Evolutionary conservation across 2,113 vertebrate genomes (phyloP), one percentile per base, ranked within the genome.

Genomic region (Corythaeola cristata): DNA sequence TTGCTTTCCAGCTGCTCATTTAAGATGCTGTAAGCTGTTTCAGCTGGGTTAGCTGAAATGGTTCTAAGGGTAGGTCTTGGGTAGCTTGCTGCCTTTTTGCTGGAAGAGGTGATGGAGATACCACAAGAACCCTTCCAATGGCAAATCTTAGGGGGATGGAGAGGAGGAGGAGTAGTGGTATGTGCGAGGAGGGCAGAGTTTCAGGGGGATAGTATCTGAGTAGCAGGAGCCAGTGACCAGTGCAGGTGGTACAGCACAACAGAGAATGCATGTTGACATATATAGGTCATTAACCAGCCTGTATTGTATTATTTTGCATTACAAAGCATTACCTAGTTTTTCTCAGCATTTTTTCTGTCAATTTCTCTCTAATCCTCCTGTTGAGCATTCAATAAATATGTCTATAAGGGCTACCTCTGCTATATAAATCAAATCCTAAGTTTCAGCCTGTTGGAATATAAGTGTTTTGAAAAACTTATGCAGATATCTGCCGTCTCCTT

Each of bases 171-270:
- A 74, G 12, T 22, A 78, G 9, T 9, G 20, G 21, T 78, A 41
- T 2, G 0, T 39, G 32, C 35, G 28, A 59, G 44, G 44, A 83
- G 33, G 45, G 8, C 12, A 74, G 23, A 2, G 21, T n/a, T 73
- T 74, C 1, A 0, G 11, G 44, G 13, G 9, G 8, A 13, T 15
- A 19, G 11, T 32, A 1, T 11, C 18, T 49, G 64, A 85, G 37
- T 5, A 71, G 47, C 41, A 59, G 37, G 11, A 7, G 35, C 26
- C n/a, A 45, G 47, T 55, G 32, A 53, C 32, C 33, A 44, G 41
- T 67, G 64, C 41, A 49, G 44, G 33, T 73, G 68, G 49, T 76
- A 56, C 21, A 8, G 35, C 30, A 37, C n/a, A 82, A 11, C 30
- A 30, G 50, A 91, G 50, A 75, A 45, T 9, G 15, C 1, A 1